Conservation (phyloP, 2,888 invertebrate species). For the Cosmia pyralina region DNA sequence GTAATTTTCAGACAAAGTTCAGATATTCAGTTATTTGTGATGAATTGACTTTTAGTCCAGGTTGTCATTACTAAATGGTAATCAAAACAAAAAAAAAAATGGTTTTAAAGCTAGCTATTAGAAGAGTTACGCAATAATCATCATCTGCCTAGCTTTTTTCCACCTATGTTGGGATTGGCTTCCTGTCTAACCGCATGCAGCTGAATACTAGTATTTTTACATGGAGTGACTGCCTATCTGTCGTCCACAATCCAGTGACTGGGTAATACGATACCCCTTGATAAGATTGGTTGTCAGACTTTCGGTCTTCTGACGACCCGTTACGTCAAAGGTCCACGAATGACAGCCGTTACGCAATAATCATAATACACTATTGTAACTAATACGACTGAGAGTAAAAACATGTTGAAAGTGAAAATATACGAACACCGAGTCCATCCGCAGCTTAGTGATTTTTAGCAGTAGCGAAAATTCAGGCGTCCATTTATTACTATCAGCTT, state of each 20-base stretch:
- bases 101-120: no score
- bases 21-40: not conserved
- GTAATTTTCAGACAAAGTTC: not conserved
- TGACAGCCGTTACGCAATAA: not conserved
- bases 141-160: no score
- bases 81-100: not conserved
- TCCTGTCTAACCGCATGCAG: no score
- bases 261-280: no score
- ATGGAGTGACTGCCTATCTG: no score
- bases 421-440: conserved; percentile 34
- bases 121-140: no score
- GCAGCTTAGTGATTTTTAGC: conserved; percentile 69
- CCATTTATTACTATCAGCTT: conserved; percentile 80
- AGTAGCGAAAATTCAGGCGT: conserved; percentile 71
- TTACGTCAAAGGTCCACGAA: no score
- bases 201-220: no score
- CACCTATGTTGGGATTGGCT: no score
- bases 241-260: no score
- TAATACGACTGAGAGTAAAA: not conserved
- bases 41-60: not conserved
- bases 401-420: conserved; percentile 14
- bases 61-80: not conserved
- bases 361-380: not conserved
- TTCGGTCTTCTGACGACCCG: no score
- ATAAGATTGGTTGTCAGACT: no score